phyloP scores from a whole-genome alignment of 2,113 vertebrate genomes.

The Ursus arctos region DNA sequence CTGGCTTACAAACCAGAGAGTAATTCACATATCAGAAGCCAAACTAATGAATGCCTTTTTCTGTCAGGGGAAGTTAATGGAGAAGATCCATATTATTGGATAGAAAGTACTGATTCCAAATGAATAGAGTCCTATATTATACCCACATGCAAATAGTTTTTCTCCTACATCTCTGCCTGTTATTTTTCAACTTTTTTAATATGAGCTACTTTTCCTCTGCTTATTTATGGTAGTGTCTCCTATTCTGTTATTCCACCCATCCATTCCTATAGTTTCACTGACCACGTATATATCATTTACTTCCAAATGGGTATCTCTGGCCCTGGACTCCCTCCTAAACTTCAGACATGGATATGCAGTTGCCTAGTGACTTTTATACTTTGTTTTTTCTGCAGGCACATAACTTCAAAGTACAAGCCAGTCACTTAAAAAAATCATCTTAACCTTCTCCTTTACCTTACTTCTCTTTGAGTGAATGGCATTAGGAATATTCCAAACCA shows the following conservation, averaged over 20 bases:
- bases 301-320: neutral
- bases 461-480: neutral
- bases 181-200: neutral
- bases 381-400: neutral
- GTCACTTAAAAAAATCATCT: neutral
- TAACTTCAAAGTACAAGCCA: slow-evolving; percentile 1
- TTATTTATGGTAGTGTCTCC: neutral
- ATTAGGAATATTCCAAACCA: neutral
- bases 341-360: neutral
- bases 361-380: neutral
- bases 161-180: neutral
- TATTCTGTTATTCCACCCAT: neutral
- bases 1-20: neutral
- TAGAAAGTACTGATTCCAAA: neutral
- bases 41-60: neutral
- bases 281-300: neutral
- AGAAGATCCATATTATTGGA: neutral
- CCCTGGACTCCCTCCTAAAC: neutral
- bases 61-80: neutral
- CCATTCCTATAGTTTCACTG: neutral
- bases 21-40: neutral
- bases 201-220: neutral
- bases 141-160: neutral
- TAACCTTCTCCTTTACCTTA: neutral
- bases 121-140: neutral